Evolutionary conservation across 2,113 vertebrate genomes (phyloP).

Genomic region (Dryoscopus gambensis): DNA sequence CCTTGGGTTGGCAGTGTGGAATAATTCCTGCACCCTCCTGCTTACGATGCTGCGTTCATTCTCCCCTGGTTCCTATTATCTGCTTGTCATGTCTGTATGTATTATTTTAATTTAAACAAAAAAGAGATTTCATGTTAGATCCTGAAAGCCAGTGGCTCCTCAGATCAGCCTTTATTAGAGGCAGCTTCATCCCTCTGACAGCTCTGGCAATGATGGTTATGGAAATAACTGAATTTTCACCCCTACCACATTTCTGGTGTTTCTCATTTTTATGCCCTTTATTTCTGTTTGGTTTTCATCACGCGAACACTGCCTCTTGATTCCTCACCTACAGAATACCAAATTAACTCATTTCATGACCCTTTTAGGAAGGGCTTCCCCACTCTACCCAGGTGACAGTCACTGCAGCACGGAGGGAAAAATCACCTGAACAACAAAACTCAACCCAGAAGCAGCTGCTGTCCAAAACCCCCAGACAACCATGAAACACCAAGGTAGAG

Average conservation of each 20-base stretch:
- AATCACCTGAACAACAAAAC: neutral
- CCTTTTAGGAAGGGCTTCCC: neutral
- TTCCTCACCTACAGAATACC: neutral
- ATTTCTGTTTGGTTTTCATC: neutral
- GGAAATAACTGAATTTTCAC: conserved; percentile 6
- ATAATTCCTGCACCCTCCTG: neutral
- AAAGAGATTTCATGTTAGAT: conserved; percentile 17
- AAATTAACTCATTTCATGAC: neutral
- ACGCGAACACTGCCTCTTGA: neutral
- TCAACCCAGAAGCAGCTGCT: neutral
- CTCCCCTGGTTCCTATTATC: neutral
- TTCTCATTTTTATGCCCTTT: conserved; percentile 3
- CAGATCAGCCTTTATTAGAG: conserved; percentile 15
- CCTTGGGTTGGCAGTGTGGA: neutral
- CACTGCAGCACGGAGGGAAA: neutral
- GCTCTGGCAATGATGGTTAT: neutral
- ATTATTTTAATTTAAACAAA: conserved; percentile 37
- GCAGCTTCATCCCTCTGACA: neutral
- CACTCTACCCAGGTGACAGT: neutral
- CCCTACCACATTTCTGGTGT: neutral
- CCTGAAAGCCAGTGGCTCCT: neutral
- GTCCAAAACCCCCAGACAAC: neutral
- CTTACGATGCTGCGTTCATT: neutral
- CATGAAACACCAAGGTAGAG: neutral
- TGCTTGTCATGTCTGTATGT: neutral